A percentile compares a stretch with the other conserved stretches of the same genome.
phyloP scores from a whole-genome alignment of 1,140 invertebrate genomes.

The Magallana angulata region DNA sequence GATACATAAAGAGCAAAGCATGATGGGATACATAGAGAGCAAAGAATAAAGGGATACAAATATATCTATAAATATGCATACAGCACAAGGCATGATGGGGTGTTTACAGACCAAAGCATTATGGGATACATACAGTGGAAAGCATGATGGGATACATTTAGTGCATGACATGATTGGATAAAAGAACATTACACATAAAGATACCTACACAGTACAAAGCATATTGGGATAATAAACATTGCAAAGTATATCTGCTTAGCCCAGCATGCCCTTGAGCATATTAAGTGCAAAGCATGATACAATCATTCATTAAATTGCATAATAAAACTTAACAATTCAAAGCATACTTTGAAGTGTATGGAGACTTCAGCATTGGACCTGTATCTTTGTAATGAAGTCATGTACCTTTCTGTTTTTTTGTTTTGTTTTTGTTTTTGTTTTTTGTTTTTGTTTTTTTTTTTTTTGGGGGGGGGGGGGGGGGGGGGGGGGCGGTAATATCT shows the following conservation, averaged over 20 bases:
- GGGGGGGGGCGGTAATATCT: no score
- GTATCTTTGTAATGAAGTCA: no score
- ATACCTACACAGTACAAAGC: background rate
- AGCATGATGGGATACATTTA: background rate
- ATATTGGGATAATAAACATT: background rate
- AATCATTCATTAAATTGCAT: background rate
- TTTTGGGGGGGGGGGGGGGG: no score
- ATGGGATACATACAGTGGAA: background rate
- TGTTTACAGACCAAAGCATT: no score
- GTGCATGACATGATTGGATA: no score
- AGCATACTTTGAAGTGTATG: no score
- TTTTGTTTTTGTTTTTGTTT: no score
- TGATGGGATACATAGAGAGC: background rate
- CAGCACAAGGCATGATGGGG: background rate
- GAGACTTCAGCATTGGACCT: no score
- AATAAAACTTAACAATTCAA: background rate
- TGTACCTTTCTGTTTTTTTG: no score
- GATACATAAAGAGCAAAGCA: slow-evolving; percentile 19
- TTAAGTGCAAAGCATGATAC: background rate
- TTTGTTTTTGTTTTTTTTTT: no score
- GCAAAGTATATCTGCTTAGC: no score
- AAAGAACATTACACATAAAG: background rate
- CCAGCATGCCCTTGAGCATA: background rate
- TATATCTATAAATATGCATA: no score
- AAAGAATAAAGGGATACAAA: background rate